Base-by-base conservation (phyloP, 30 jellyfish, hydroid and myxozoan genomes). In the Hydractinia symbiolongicarpus region DNA sequence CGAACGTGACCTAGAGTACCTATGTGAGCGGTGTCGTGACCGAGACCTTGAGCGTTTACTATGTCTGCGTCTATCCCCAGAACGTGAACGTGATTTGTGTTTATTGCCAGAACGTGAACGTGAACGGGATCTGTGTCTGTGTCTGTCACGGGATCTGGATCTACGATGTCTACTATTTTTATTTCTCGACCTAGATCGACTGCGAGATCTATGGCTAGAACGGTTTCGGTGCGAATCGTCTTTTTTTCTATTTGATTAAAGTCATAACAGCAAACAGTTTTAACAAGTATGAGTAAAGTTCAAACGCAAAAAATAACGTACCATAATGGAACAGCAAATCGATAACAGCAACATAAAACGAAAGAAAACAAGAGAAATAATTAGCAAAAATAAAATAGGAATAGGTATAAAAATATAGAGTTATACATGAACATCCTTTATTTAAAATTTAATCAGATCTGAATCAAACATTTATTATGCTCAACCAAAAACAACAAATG, bases 131-230 rank as follows among this genome's bases (percentile, higher is more conserved):
- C 95, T 53, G 30, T 77, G n/a, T n/a, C n/a, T n/a, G n/a, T n/a
- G 83, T 77, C 93, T 82, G 66, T 80, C 66, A n/a, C 78, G 84
- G 50, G 95, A 81, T 56, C 87, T 81, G 30, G 96, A 87, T 85
- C 96, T 82, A 60, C 82, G 61, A 5, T 90, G 83, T 73, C 85
- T 73, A 72, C 95, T 79, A 50, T 88, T 61, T 84, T 90, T 78
- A 5, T 81, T 74, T 4, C 81, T 73, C 49, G 90, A 83, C 79
- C 90, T 83, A 19, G 90, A 72, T 55, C 86, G 78, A 53, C 86
- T 85, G 21, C 77, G 87, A 56, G 87, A 78, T 14, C 89, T 73
- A 11, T 88, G 88, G 11, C 84, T 79, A 4, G 92, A 83, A 17
- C 85, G 88, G 8, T 91, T 83, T 30, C 64, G 55, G 15, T 64